Evolutionary conservation across 2,113 vertebrate genomes (phyloP).

Genomic region (Eleginops maclovinus): DNA sequence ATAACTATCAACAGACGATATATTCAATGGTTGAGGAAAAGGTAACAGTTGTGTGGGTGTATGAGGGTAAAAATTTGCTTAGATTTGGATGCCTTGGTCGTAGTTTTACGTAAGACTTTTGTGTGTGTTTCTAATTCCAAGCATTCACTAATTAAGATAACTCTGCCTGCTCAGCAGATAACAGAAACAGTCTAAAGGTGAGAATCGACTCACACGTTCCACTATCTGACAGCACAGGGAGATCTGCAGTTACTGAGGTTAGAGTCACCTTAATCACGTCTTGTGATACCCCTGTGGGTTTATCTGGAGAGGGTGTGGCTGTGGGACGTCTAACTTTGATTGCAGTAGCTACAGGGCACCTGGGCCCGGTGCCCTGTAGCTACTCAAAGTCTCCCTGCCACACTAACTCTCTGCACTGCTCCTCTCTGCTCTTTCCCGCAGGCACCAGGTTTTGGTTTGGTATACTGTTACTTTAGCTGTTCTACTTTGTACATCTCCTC

Average conservation of each 20-base stretch:
- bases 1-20: slow-evolving; percentile 13
- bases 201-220: background rate
- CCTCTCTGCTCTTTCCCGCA: too few species aligned
- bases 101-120: background rate
- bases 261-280: too few species aligned
- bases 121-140: background rate
- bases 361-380: too few species aligned
- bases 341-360: too few species aligned
- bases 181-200: slow-evolving; percentile 39
- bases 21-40: slow-evolving; percentile 25
- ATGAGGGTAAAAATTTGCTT: slow-evolving; percentile 28
- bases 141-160: slow-evolving; percentile 7
- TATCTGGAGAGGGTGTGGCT: too few species aligned
- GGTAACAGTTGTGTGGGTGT: background rate
- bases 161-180: slow-evolving; percentile 34
- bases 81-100: slow-evolving; percentile 27
- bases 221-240: background rate
- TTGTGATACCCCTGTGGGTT: too few species aligned
- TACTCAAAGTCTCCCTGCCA: too few species aligned
- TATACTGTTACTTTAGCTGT: too few species aligned
- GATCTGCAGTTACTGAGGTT: background rate
- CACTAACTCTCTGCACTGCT: too few species aligned
- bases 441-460: too few species aligned
- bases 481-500: too few species aligned
- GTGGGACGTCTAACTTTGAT: too few species aligned